Percentiles rank a stretch among this genome's conserved stretches.
phyloP scores from a whole-genome alignment of 1,140 invertebrate genomes.

The Manduca sexta region DNA sequence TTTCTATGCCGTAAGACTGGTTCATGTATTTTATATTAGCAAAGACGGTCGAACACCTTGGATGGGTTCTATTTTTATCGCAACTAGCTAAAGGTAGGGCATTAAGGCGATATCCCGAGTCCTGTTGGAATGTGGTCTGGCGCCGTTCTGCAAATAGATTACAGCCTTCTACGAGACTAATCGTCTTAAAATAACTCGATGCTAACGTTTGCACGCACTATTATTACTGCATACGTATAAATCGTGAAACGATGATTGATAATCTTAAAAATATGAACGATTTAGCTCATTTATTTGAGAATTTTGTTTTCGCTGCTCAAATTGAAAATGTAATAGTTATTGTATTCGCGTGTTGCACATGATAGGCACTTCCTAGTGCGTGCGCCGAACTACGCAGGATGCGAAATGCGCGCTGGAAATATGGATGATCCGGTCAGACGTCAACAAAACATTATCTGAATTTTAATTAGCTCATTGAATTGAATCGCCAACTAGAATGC shows the following conservation, averaged over 20 bases:
- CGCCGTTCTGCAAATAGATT: conserved; percentile 58
- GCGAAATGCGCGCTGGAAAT: conserved; percentile 52
- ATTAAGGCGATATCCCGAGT: conserved; percentile 57
- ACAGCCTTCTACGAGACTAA: conserved; percentile 28
- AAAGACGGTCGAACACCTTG: conserved; percentile 33
- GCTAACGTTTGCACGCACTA: conserved; percentile 9
- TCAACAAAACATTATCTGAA: conserved; percentile 48
- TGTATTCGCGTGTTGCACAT: conserved; percentile 11
- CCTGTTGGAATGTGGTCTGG: conserved; percentile 63
- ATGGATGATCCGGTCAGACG: conserved; percentile 63
- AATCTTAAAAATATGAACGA: too few species aligned
- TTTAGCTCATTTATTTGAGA: too few species aligned
- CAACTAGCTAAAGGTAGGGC: conserved; percentile 36
- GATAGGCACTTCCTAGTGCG: conserved; percentile 58
- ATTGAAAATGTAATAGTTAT: too few species aligned
- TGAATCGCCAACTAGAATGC: conserved; percentile 51
- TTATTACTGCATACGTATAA: neutral
- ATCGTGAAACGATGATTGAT: too few species aligned
- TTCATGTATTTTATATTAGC: conserved; percentile 34
- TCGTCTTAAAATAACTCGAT: conserved; percentile 25
- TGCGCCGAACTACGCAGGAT: conserved; percentile 46
- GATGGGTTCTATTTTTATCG: conserved; percentile 46
- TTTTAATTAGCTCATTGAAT: conserved; percentile 63
- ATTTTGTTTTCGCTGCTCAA: too few species aligned
- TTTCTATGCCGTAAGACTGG: conserved; percentile 1